These are phyloP conservation scores for Pyrocoelia pectoralis DNA, from an alignment of 2,888 invertebrate genomes.

Conservation along the genomic window DNA sequence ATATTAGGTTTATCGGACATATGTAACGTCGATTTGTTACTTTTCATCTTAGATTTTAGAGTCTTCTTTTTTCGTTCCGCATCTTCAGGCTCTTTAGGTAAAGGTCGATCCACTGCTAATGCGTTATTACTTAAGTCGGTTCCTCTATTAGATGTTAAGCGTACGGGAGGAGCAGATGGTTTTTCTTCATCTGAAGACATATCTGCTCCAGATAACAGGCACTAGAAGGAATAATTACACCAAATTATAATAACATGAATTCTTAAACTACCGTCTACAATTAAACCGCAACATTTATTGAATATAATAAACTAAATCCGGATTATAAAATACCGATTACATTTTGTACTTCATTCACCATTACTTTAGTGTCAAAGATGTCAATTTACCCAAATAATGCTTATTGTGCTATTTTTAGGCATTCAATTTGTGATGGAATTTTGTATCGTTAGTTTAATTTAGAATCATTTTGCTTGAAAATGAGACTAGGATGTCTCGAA, in stretches of 20 bases:
- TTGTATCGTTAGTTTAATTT: too few relatives aligned
- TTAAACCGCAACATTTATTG: slow-evolving; percentile 44
- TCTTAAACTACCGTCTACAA: slow-evolving; percentile 30
- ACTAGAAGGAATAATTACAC: slow-evolving; percentile 39
- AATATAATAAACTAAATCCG: slow-evolving; percentile 50
- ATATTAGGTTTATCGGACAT: slow-evolving; percentile 95
- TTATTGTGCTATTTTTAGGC: too few relatives aligned
- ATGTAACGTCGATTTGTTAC: slow-evolving; percentile 76
- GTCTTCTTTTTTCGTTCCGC: slow-evolving; percentile 89
- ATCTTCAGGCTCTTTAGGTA: slow-evolving; percentile 96
- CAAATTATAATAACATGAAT: slow-evolving; percentile 32
- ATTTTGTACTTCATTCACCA: slow-evolving; percentile 51
- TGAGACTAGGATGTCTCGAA: too few relatives aligned
- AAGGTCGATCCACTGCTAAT: slow-evolving; percentile 88
- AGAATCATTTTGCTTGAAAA: too few relatives aligned
- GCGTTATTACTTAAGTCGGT: slow-evolving; percentile 78
- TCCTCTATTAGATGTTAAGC: slow-evolving; percentile 92
- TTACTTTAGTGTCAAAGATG: slow-evolving; percentile 32
- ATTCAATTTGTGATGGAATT: too few relatives aligned
- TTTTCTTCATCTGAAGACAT: slow-evolving; percentile 97
- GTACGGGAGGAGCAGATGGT: slow-evolving; percentile 96
- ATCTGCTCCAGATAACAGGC: slow-evolving; percentile 50
- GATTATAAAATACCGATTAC: slow-evolving; percentile 50
- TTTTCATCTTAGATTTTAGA: slow-evolving; percentile 84
- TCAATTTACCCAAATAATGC: too few relatives aligned